Evolutionary conservation across 2,113 vertebrate genomes (phyloP), one percentile per base, ranked within the genome.

Genomic region (Willisornis vidua): DNA sequence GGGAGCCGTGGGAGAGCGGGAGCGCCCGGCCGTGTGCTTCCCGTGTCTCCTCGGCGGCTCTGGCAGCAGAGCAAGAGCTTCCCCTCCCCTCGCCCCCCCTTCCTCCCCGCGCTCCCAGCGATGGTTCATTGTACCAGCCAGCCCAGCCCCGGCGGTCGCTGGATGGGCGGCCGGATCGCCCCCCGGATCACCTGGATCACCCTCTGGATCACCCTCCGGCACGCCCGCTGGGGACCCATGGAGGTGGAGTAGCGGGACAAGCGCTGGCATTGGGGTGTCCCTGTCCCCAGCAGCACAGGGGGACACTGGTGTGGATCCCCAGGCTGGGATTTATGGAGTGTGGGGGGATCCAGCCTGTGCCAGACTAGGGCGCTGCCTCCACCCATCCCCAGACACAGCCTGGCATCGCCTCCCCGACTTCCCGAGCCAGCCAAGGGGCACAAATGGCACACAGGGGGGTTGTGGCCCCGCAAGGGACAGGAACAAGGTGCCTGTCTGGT

Each of bases 41-140:
- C 70, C 73, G 82, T 39, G 92, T 43, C 83, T 61, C 79, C 61
- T 46, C 61, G 25, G 93, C 79, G 4, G 71, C 76, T 81, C 80
- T 75, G 35, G 67, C 86, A 63, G 66, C 66, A 6, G 49, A 82
- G 80, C 89, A 11, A 71, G 79, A 85, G 85, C 96, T 90, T 93
- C 92, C 90, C 96, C 93, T 80, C 94, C 96, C 91, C 89, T 87
- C 68, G 12, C 74, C 87, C 68, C 85, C 94, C 85, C 74, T 73
- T 85, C 96, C 96, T 66, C 90, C 92, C 92, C 70, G 83, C 77
- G 26, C 84, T 84, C 76, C 31, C 59, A n/a, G 90, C 92, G 23
- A 37, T 29, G 77, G 31, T 39, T 91, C 91, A 66, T 63, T 67
- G 88, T 55, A 89, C 66, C 91, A 58, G 61, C 3, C 82, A 57